phyloP scores from a whole-genome alignment of 2,113 vertebrate species.

The Anguilla japonica region DNA sequence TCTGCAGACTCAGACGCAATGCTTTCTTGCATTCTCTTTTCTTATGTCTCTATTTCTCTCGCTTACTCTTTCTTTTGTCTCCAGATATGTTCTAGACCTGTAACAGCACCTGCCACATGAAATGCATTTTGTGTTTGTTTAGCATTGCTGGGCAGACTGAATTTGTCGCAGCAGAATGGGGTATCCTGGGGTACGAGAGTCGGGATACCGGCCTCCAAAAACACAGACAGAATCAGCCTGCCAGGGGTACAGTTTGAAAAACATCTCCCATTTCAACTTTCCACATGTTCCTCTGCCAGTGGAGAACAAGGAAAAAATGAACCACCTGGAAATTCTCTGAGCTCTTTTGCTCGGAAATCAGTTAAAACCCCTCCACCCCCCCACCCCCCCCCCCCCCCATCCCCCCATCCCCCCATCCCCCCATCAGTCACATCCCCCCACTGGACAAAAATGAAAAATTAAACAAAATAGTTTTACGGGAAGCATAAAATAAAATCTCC shows the following conservation, averaged over 20 bases:
- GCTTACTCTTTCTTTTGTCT: too few species aligned
- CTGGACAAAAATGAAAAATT: neutral
- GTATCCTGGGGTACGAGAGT: too few species aligned
- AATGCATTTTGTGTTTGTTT: too few species aligned
- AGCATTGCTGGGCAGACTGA: too few species aligned
- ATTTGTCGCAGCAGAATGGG: too few species aligned
- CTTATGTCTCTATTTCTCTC: too few species aligned
- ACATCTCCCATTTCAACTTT: neutral
- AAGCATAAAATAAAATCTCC: neutral
- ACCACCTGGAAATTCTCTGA: slow-evolving; percentile 2
- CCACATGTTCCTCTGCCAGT: neutral
- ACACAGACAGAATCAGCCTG: neutral
- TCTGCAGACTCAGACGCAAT: too few species aligned
- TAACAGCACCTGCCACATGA: too few species aligned
- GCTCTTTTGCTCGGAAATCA: neutral
- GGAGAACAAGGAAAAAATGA: neutral
- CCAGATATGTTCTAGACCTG: too few species aligned
- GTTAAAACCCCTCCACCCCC: neutral
- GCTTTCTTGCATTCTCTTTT: too few species aligned
- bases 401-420: neutral
- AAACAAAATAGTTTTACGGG: neutral
- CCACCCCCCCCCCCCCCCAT: neutral
- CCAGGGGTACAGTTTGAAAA: neutral
- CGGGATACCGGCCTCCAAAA: too few species aligned
- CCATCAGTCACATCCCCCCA: neutral